Percentiles rank a stretch among this genome's conserved stretches.
Evolutionary conservation across 1,140 invertebrate species (phyloP).

Genomic region (Drosophila eugracilis): DNA sequence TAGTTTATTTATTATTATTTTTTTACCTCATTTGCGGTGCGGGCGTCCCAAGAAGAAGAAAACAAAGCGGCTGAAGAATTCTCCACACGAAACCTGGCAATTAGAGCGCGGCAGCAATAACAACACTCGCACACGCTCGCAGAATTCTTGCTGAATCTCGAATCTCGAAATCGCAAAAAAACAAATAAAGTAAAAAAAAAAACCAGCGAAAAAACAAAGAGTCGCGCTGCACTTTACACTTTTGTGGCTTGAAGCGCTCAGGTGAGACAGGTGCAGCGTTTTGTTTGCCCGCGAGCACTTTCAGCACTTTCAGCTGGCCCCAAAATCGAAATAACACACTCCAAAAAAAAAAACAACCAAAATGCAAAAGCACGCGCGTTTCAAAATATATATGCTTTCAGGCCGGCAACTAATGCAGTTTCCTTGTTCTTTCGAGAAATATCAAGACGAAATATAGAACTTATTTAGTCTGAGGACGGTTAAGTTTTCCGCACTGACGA

Average conservation of each 20-base stretch:
- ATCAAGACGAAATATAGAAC: neutral
- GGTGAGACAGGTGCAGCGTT: slow-evolving; percentile 64
- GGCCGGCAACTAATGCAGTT: slow-evolving; percentile 12
- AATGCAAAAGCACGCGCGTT: slow-evolving; percentile 10
- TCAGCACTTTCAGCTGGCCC: slow-evolving; percentile 5
- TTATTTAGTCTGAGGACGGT: neutral
- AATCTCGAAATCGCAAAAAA: slow-evolving; percentile 37
- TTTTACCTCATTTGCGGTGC: slow-evolving; percentile 76
- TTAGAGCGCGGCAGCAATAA: slow-evolving; percentile 56
- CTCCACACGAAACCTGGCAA: slow-evolving; percentile 46
- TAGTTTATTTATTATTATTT: slow-evolving; percentile 16
- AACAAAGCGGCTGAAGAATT: slow-evolving; percentile 35
- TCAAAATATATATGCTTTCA: neutral
- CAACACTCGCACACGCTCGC: slow-evolving; percentile 42
- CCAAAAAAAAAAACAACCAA: slow-evolving; percentile 27
- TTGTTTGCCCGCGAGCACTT: slow-evolving; percentile 27
- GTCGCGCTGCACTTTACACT: slow-evolving; percentile 75
- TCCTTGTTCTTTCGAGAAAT: slow-evolving; percentile 4
- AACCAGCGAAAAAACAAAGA: slow-evolving; percentile 12
- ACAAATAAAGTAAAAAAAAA: slow-evolving; percentile 12
- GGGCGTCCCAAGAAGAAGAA: slow-evolving; percentile 49
- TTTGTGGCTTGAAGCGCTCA: slow-evolving; percentile 71
- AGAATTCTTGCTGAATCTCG: slow-evolving; percentile 56
- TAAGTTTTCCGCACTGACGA: slow-evolving; percentile 13
- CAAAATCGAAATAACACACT: slow-evolving; percentile 25